phyloP scores from a whole-genome alignment of 2,797 vertebrate species.

The Sylvilagus floridanus region DNA sequence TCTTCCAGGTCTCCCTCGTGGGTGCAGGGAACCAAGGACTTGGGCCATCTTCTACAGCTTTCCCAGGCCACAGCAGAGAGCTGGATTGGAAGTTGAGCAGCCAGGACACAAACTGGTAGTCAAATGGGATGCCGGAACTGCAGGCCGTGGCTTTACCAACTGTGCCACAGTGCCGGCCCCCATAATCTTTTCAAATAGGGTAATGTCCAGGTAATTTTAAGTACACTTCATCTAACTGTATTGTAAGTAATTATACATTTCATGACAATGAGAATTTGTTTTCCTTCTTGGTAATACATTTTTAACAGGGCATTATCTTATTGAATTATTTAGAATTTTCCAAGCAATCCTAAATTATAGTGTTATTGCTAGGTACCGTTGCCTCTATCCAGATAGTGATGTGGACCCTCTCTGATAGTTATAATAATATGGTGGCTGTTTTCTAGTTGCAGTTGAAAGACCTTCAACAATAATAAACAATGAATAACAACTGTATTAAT shows the following conservation, averaged over 20 bases:
- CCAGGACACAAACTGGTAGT: too few species aligned
- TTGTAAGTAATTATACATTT: neutral
- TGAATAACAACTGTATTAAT: neutral
- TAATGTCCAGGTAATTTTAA: neutral
- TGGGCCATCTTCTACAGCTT: too few species aligned
- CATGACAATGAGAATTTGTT: neutral
- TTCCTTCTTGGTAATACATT: neutral
- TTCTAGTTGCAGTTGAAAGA: neutral
- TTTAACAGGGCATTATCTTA: neutral
- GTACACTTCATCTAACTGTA: constrained; percentile 11
- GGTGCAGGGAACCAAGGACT: too few species aligned
- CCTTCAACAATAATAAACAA: neutral
- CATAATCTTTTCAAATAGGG: constrained; percentile 36
- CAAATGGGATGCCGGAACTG: too few species aligned
- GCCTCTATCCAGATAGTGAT: neutral
- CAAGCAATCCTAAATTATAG: constrained; percentile 50
- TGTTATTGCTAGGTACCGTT: neutral
- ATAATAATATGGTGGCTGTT: neutral
- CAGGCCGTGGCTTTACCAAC: too few species aligned
- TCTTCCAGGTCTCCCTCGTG: too few species aligned
- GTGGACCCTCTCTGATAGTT: neutral
- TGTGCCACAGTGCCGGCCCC: too few species aligned
- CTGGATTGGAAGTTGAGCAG: too few species aligned
- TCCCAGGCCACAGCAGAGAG: too few species aligned
- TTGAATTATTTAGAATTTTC: constrained; percentile 32